phyloP scores from a whole-genome alignment of 2,113 vertebrate species.

The Otis tarda region DNA sequence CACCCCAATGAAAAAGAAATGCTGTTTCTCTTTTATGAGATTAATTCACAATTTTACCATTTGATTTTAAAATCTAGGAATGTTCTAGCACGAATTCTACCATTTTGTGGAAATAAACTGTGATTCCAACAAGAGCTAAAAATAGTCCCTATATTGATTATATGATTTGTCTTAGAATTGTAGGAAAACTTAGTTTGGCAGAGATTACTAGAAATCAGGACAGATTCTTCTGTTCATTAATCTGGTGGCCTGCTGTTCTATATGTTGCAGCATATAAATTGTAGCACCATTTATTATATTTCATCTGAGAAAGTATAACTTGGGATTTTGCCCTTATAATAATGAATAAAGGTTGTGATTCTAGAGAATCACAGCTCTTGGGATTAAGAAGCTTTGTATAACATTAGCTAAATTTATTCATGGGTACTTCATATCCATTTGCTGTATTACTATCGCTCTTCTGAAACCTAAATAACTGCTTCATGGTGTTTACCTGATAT shows the following conservation, averaged over 20 bases:
- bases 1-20: not conserved
- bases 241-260: not conserved
- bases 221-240: not conserved
- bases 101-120: not conserved
- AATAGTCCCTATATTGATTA: not conserved
- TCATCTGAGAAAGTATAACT: not conserved
- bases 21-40: not conserved
- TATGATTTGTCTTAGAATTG: not conserved
- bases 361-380: not conserved
- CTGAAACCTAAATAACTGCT: not conserved
- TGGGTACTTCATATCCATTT: not conserved
- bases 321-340: not conserved
- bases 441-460: not conserved
- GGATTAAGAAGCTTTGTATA: not conserved
- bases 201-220: not conserved
- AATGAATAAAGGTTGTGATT: not conserved
- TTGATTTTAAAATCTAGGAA: not conserved
- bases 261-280: not conserved
- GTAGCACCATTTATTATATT: not conserved
- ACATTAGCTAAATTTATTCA: not conserved
- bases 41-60: not conserved
- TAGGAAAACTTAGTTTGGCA: not conserved
- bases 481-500: not conserved
- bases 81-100: not conserved
- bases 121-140: not conserved